Percentiles rank a stretch among this genome's conserved stretches.
These are phyloP conservation scores for Polydrusus tereticollis DNA, from an alignment of 2,888 invertebrate species.

Conservation along the genomic window DNA sequence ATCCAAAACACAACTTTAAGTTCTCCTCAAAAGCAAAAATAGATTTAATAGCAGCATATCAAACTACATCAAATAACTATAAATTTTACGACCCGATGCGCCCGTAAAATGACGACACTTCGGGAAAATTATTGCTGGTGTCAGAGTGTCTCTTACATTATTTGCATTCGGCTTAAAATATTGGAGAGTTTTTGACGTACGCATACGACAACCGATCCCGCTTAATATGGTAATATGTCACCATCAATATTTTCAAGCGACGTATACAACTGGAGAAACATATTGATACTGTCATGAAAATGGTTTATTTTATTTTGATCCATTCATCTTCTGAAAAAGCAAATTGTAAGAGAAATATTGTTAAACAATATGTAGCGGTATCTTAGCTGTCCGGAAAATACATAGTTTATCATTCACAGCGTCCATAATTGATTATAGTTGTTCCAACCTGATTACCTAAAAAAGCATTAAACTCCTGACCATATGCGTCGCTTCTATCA, in stretches of 20 bases:
- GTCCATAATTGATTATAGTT: too few species aligned
- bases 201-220: neutral
- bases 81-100: conserved; percentile 30
- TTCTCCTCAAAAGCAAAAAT: conserved; percentile 23
- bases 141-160: conserved; percentile 14
- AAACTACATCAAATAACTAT: conserved; percentile 40
- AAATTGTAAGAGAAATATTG: too few species aligned
- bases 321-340: too few species aligned
- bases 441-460: too few species aligned
- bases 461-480: too few species aligned
- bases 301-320: too few species aligned
- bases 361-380: too few species aligned
- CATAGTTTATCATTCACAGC: too few species aligned
- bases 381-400: too few species aligned
- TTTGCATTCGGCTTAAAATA: conserved; percentile 2
- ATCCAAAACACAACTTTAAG: conserved; percentile 19
- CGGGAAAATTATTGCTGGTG: conserved; percentile 23
- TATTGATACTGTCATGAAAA: too few species aligned
- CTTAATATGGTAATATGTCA: neutral
- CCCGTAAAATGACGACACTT: conserved; percentile 30
- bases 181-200: neutral
- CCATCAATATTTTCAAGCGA: neutral
- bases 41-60: conserved; percentile 42
- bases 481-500: too few species aligned
- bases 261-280: neutral